Evolutionary conservation across 2,888 invertebrate genomes (phyloP), one percentile per base, ranked within the genome.

Genomic region (Agrilus mali): DNA sequence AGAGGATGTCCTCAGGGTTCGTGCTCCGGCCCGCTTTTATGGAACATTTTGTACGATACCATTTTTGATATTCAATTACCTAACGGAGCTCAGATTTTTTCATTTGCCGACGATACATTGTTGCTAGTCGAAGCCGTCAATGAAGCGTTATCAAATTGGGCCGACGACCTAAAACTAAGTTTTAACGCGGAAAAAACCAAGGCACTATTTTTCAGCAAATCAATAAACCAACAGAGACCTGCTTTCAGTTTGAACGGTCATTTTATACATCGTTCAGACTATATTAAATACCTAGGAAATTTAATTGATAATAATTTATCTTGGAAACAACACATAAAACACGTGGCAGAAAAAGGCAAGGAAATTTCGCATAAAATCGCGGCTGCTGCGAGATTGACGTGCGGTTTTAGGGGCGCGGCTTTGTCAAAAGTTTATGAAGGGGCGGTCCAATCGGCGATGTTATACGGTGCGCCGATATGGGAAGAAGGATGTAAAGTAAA

Each of bases 1-100:
- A 42, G 36, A 20, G 45, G 43, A 0, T 45, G 43, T 13, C 40
- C 39, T 7, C 48, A 50, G 36, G 48, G 48, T 20, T 48, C 46
- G 20, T 20, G 20, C 20, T 20, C 20, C 20, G n/a, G n/a, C n/a
- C n/a, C n/a, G n/a, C n/a, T n/a, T n/a, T n/a, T n/a, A n/a, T n/a
- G n/a, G n/a, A n/a, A n/a, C n/a, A n/a, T n/a, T n/a, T n/a, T n/a
- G n/a, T n/a, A n/a, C n/a, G 22, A 22, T 22, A 22, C 22, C 7
- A 22, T 22, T 7, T 22, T 22, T 7, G 22, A 22, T 7, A 22
- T 7, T 22, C 8, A 22, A 22, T 22, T 22, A 22, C 22, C 22
- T 4, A 22, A 22, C 22, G 22, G 22, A 22, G 22, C 22, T 22
- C 22, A 22, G 22, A 22, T 22, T 22, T 22, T 22, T 22, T 22